A percentile compares a stretch with the other conserved stretches of the same genome.
Evolutionary conservation across 2,113 vertebrate genomes (phyloP).

Genomic region (Hydropotes inermis): DNA sequence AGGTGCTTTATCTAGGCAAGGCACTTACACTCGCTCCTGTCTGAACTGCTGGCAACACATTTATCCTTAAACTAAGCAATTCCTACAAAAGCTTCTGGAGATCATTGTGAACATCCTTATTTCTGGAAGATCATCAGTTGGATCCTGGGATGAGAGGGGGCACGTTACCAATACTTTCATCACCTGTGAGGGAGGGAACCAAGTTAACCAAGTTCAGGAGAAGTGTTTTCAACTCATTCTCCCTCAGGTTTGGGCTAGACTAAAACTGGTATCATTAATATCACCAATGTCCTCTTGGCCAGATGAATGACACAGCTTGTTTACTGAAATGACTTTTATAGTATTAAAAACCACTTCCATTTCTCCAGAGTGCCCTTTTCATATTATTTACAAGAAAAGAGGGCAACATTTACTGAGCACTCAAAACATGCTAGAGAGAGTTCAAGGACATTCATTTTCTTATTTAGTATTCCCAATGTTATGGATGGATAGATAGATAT

Average conservation of each 20-base stretch:
- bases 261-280: neutral
- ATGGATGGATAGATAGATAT: neutral
- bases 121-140: neutral
- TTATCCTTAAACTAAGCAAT: neutral
- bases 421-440: neutral
- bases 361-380: neutral
- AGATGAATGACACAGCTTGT: neutral
- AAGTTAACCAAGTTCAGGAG: neutral
- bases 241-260: neutral
- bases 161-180: rapidly evolving
- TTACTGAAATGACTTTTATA: neutral
- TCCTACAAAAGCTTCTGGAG: neutral
- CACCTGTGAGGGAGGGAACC: neutral
- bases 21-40: neutral
- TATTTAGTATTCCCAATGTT: neutral
- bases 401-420: neutral
- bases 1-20: rapidly evolving
- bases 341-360: neutral
- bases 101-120: neutral
- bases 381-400: neutral
- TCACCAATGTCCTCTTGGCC: no score
- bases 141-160: neutral
- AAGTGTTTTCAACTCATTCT: neutral
- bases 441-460: neutral
- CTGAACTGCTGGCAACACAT: neutral